A percentile compares a stretch with the other conserved stretches of the same genome.
phyloP scores from a whole-genome alignment of 2,888 invertebrate genomes.

The Acronicta aceris region DNA sequence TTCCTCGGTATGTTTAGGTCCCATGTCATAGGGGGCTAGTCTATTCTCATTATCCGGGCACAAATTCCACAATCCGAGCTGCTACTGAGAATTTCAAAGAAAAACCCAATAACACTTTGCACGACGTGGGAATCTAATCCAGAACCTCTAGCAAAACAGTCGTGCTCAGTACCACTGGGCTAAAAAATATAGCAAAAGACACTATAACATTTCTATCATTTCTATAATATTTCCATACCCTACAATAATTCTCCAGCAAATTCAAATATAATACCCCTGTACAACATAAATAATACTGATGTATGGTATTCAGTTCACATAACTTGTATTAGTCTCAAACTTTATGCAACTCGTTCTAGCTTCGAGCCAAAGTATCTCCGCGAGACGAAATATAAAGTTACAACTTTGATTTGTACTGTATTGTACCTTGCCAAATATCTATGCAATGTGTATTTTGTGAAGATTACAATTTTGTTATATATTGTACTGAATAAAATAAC shows the following conservation, averaged over 20 bases:
- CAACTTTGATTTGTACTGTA: slow-evolving; percentile 14
- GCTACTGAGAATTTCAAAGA: no score
- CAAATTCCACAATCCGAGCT: no score
- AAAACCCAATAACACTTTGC: no score
- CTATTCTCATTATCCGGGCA: no score
- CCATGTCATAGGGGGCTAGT: no score
- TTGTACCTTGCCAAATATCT: slow-evolving; percentile 9
- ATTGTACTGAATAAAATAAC: no score
- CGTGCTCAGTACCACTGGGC: no score
- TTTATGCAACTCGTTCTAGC: slow-evolving; percentile 13
- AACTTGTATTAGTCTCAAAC: slow-evolving; percentile 10
- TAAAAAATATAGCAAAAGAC: no score
- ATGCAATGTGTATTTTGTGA: not conserved
- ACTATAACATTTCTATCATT: no score
- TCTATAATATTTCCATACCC: not conserved
- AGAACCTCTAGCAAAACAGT: no score
- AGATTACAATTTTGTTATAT: not conserved
- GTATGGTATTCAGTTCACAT: not conserved
- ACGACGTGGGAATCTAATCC: no score
- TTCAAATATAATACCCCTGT: not conserved
- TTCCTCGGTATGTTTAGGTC: no score
- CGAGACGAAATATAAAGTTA: slow-evolving; percentile 15
- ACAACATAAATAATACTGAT: not conserved
- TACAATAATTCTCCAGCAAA: not conserved
- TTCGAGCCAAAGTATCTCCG: slow-evolving; percentile 18